Evolutionary conservation across 1,140 invertebrate genomes (phyloP), one percentile per base, ranked within the genome.

Genomic region (Diprion similis): DNA sequence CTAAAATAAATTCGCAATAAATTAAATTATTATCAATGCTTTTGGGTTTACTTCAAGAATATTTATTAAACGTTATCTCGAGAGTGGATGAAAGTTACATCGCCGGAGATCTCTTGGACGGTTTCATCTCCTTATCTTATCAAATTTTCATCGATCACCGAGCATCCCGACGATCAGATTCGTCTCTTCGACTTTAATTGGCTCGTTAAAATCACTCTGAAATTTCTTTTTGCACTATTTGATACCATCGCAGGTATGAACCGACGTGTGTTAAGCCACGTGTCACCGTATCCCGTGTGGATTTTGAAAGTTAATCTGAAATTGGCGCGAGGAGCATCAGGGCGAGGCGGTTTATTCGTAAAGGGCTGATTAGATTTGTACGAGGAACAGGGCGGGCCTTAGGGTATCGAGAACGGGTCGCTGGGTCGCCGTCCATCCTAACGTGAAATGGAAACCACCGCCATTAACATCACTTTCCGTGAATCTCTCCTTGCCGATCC

Each of bases 361-460:
- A 59, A 59, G 51, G 51, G 8, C 51, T 59, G 51, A 59, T 59
- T 59, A 59, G 51, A 59, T 59, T 59, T 59, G 51, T n/a, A n/a
- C 51, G 51, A 59, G 51, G 51, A 59, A n/a, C 24, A 37, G 1
- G n/a, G 11, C 2, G 8, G 51, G 11, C 51, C 51, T 37, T 37
- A 6, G 24, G 24, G 24, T 37, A 59, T n/a, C 51, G 2, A 59
- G 51, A 59, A 59, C 51, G 51, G 11, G 51, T 59, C 1, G 51
- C 11, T 59, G 51, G 51, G 51, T 59, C n/a, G 51, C 11, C 51
- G 51, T 59, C 51, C 51, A 59, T 59, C n/a, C 51, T 59, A 59
- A 59, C 51, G 51, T 59, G 51, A 59, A 59, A 59, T 59, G 51
- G 51, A 59, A 59, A 59, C 51, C 51, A n/a, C 51, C 11, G 51